phyloP scores from a whole-genome alignment of 2,888 invertebrate species.

The Synanthedon vespiformis region DNA sequence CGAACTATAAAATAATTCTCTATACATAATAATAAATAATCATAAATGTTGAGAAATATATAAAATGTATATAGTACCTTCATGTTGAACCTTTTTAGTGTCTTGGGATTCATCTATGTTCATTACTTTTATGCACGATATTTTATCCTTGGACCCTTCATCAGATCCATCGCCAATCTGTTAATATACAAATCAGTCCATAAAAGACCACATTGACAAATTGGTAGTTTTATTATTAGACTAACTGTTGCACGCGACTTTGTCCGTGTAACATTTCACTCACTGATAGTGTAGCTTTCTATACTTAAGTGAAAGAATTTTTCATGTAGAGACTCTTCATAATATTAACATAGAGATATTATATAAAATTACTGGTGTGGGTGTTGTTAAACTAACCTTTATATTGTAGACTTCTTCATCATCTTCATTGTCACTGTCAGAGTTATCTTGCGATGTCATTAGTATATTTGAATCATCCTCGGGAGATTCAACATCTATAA shows the following conservation, averaged over 20 bases:
- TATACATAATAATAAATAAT: conserved; percentile 6
- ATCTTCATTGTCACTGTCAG: conserved; percentile 46
- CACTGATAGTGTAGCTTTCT: no score
- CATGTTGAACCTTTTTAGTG: conserved; percentile 11
- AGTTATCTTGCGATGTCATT: conserved; percentile 40
- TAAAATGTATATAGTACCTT: conserved; percentile 16
- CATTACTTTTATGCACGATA: conserved; percentile 40
- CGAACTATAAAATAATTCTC: neutral
- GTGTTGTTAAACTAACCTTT: conserved; percentile 26
- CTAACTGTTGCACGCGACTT: no score
- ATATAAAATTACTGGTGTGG: no score
- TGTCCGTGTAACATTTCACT: no score
- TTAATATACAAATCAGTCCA: neutral
- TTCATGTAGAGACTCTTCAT: no score
- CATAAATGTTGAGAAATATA: conserved; percentile 9
- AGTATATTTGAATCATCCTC: conserved; percentile 50
- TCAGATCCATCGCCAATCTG: conserved; percentile 46
- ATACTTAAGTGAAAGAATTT: no score
- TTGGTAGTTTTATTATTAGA: no score
- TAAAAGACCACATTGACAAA: no score
- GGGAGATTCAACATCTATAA: conserved; percentile 29
- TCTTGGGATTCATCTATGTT: conserved; percentile 19
- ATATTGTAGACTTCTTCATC: conserved; percentile 46
- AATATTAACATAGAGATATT: no score
- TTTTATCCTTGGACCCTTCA: conserved; percentile 22